Conservation (phyloP, 2,113 vertebrate genomes). For the Syngnathus typhle region DNA sequence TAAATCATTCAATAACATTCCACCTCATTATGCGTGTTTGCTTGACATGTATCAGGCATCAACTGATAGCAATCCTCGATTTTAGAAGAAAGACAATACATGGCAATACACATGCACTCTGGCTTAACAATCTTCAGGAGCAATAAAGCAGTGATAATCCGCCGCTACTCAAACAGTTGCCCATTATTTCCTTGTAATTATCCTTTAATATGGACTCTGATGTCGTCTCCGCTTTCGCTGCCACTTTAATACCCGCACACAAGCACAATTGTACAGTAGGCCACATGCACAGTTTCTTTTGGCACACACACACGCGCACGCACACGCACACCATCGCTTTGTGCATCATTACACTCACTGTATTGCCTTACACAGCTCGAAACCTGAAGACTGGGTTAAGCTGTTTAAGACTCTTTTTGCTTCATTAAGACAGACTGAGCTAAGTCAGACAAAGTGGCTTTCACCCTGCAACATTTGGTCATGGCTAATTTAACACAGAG, state of each 20-base stretch:
- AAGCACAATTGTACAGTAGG: constrained; percentile 27
- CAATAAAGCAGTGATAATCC: constrained; percentile 61
- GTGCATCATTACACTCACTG: constrained; percentile 74
- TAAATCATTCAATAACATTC: too few relatives aligned
- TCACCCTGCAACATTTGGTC: constrained; percentile 60
- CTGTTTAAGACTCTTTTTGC: constrained; percentile 73
- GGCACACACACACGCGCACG: constrained; percentile 11
- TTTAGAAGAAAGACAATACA: neutral
- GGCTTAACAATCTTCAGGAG: constrained; percentile 40
- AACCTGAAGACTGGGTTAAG: constrained; percentile 74
- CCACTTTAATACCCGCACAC: constrained; percentile 2
- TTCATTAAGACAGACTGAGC: constrained; percentile 72
- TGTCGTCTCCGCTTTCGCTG: constrained; percentile 53
- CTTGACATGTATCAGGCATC: too few relatives aligned
- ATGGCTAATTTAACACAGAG: constrained; percentile 66
- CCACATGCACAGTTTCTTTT: constrained; percentile 18
- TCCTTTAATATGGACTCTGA: constrained; percentile 74
- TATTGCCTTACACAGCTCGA: constrained; percentile 75
- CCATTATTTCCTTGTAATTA: constrained; percentile 71
- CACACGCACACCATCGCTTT: constrained; percentile 38
- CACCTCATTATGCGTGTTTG: too few relatives aligned
- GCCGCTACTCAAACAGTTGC: constrained; percentile 58
- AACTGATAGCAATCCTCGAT: neutral
- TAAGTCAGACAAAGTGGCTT: constrained; percentile 70
- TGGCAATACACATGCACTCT: neutral